Evolutionary conservation across 2,113 vertebrate species (phyloP).

Genomic region (Mus pahari): DNA sequence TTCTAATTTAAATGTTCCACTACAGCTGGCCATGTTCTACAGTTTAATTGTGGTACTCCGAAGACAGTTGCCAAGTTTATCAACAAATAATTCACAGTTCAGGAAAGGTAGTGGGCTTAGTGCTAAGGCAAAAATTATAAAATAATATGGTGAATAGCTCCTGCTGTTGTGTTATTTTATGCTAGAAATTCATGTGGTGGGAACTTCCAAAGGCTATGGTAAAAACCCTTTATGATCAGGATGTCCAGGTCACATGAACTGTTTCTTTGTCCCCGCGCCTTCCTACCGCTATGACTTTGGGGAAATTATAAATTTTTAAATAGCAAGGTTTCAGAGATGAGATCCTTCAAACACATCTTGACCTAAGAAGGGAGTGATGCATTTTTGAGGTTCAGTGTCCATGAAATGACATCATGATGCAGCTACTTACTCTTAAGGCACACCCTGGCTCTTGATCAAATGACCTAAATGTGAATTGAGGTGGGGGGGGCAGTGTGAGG

Average conservation of each 20-base stretch:
- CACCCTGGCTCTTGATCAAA: not conserved
- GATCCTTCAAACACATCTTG: constrained; percentile 33
- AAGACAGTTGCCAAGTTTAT: constrained; percentile 34
- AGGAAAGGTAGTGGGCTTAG: not conserved
- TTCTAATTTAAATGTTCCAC: constrained; percentile 53
- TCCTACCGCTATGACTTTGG: not conserved
- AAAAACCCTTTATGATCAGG: not conserved
- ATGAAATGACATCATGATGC: constrained; percentile 23
- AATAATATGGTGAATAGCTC: not conserved
- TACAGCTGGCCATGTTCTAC: constrained; percentile 8
- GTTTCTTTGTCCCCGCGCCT: not conserved
- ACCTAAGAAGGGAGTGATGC: not conserved
- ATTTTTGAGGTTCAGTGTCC: not conserved
- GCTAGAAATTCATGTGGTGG: not conserved
- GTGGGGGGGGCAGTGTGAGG: not conserved
- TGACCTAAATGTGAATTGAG: not conserved
- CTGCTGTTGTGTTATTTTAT: not conserved
- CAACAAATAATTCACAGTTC: constrained; percentile 12
- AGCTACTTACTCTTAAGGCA: not conserved
- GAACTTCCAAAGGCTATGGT: not conserved
- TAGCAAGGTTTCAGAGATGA: not conserved
- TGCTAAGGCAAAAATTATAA: not conserved
- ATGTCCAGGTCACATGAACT: not conserved
- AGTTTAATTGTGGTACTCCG: constrained; percentile 37
- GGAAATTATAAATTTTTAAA: constrained; percentile 5